Conservation (phyloP, 1,140 invertebrate species). For the Eupeodes corollae region DNA sequence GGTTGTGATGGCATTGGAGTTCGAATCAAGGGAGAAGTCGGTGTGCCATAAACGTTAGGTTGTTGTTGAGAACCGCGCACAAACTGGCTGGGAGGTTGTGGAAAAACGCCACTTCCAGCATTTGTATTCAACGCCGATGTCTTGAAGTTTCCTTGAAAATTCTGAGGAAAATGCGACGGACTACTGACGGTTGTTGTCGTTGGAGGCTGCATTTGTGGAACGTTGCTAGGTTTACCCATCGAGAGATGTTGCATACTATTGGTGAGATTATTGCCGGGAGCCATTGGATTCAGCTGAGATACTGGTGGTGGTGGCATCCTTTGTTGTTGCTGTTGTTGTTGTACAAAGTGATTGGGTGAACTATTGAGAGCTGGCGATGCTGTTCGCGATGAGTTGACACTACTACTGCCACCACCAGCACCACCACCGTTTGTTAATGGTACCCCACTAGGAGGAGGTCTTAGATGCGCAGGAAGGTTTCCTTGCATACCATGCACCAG, state of each 20-base stretch:
- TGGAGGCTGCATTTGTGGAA: not conserved
- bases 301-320: not conserved
- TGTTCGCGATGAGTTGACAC: slow-evolving; percentile 27
- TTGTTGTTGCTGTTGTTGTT: slow-evolving; percentile 3
- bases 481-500: not conserved
- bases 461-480: slow-evolving; percentile 20
- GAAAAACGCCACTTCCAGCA: not conserved
- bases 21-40: too few relatives aligned
- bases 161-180: not conserved
- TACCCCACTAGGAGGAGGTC: slow-evolving; percentile 12
- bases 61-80: too few relatives aligned
- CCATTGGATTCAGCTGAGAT: slow-evolving; percentile 1
- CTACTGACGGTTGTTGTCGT: not conserved
- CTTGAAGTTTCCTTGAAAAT: slow-evolving; percentile 6
- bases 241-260: slow-evolving; percentile 1
- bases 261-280: slow-evolving; percentile 1
- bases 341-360: not conserved
- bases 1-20: not conserved
- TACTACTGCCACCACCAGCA: slow-evolving; percentile 16
- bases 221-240: not conserved
- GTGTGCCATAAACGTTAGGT: too few relatives aligned
- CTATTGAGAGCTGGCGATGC: slow-evolving; percentile 18
- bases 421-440: slow-evolving; percentile 7
- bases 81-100: too few relatives aligned
- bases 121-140: slow-evolving; percentile 7